A percentile compares a stretch with the other conserved stretches of the same genome.
Evolutionary conservation across 2,797 vertebrate genomes (phyloP).

Genomic region (Dendrocincla fuliginosa): DNA sequence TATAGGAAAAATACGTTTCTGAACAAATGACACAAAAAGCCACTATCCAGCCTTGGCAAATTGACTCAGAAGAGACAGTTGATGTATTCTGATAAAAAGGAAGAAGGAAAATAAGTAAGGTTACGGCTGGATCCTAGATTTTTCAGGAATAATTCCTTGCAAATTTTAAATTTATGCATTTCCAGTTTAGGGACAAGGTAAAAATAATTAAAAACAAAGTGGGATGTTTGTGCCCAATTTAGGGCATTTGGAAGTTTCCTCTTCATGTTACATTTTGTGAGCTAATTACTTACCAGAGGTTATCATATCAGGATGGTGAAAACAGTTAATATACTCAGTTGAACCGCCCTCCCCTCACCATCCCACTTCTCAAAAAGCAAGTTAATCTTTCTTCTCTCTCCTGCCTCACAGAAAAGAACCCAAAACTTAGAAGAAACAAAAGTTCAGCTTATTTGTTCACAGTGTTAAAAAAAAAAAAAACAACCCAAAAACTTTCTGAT

Average conservation of each 20-base stretch:
- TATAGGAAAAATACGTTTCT: accelerated
- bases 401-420: neutral
- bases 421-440: neutral
- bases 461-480: too few species aligned
- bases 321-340: neutral
- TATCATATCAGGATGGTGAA: neutral
- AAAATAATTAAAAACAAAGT: neutral
- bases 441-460: neutral
- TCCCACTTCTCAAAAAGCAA: neutral
- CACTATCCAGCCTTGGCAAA: neutral
- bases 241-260: neutral
- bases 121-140: neutral
- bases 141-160: neutral
- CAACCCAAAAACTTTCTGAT: neutral
- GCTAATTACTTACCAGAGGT: neutral
- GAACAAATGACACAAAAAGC: neutral
- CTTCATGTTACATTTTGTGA: neutral
- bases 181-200: neutral
- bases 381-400: neutral
- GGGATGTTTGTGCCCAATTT: neutral
- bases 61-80: neutral
- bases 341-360: neutral
- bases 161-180: neutral
- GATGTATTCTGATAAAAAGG: neutral
- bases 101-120: neutral